These are phyloP conservation scores for Echiichthys vipera DNA, from an alignment of 2,797 vertebrate genomes.

Conservation along the genomic window DNA sequence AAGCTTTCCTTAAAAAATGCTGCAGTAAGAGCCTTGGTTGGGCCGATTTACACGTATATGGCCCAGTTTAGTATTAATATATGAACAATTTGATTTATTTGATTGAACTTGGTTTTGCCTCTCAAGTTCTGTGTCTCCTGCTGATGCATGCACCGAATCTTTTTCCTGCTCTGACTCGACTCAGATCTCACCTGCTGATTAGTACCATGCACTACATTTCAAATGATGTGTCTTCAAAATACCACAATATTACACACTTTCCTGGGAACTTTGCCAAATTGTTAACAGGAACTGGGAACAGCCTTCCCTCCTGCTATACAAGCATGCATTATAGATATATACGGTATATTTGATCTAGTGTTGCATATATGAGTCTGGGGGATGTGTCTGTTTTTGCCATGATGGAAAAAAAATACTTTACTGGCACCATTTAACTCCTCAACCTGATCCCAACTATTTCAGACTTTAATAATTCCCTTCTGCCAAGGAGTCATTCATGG, in stretches of 20 bases:
- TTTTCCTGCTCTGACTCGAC: too few relatives aligned
- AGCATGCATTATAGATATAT: too few relatives aligned
- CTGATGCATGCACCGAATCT: too few relatives aligned
- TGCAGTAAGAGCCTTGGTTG: neutral
- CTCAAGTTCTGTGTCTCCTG: neutral
- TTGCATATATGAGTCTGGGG: too few relatives aligned
- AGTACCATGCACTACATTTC: neutral
- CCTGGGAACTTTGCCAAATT: neutral
- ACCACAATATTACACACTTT: neutral
- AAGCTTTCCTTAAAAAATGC: neutral
- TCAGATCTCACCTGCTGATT: neutral
- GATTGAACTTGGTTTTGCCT: neutral
- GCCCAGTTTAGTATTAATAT: neutral
- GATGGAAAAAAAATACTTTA: constrained; percentile 6
- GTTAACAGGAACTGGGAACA: neutral
- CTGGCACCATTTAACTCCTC: constrained; percentile 16
- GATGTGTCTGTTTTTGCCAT: neutral
- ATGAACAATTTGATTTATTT: neutral
- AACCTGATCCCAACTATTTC: neutral
- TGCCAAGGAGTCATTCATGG: neutral
- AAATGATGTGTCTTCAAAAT: neutral
- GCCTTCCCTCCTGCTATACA: neutral
- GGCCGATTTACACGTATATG: neutral
- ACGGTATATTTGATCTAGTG: too few relatives aligned
- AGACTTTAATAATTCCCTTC: constrained; percentile 14